Evolutionary conservation across 2,113 vertebrate species (phyloP), one percentile per base, ranked within the genome.

Genomic region (Pelobates fuscus): DNA sequence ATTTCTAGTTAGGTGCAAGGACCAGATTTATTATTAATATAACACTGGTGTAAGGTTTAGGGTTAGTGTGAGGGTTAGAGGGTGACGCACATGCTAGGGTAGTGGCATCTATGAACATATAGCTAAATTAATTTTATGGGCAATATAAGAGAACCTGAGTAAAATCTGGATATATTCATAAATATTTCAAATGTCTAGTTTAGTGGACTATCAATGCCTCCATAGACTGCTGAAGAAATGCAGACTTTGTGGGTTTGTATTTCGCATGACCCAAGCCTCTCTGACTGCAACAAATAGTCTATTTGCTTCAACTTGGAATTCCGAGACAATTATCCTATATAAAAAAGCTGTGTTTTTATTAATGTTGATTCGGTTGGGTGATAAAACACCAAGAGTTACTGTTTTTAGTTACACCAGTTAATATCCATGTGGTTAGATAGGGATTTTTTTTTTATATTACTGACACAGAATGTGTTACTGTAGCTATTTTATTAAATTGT

Each of bases 401-500:
- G 73, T 76, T 76, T 67, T 76, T 41, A 67, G 26, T 67, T 55
- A 37, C 37, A 32, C 57, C 54, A 60, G 67, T 76, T 61, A 68
- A 76, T 68, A 30, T 41, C 73, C 52, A 20, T 76, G 73, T 76
- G 73, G 73, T 76, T 61, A 76, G 55, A 60, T 37, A 25, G 73
- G 64, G 61, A 61, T 67, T 76, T 61, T 37, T 41, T 67, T 59
- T 59, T 29, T 32, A 37, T 37, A 6, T 61, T 29, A n/a, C 64
- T 17, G 49, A 67, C 67, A 76, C 46, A 60, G 58, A 68, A 60
- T 20, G 12, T 68, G 62, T 66, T 66, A 67, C 52, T 75, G 49
- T 67, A 75, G 32, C 63, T 21, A 27, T 67, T 76, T 76, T 52
- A 77, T 77, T 77, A 68, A 61, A 77, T 68, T 49, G 70, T 77